Conservation (phyloP, 2,888 invertebrate species). For the Eupsilia transversa region DNA sequence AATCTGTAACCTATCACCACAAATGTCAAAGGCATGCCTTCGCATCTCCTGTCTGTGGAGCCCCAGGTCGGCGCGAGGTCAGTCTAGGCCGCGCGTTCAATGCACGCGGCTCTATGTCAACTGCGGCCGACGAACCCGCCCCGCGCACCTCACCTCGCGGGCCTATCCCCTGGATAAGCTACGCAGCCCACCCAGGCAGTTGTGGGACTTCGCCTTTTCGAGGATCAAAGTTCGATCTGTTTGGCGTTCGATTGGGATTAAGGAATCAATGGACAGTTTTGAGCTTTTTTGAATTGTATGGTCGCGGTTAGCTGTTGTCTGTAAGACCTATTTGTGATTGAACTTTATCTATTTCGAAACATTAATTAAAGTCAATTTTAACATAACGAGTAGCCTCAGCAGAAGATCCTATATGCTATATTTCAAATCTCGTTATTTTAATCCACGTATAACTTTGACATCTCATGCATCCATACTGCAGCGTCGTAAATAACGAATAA, state of each 20-base stretch:
- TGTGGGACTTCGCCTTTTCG: constrained; percentile 67
- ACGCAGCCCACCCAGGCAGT: constrained; percentile 78
- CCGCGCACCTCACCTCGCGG: constrained; percentile 57
- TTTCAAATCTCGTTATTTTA: constrained; percentile 37
- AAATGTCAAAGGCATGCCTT: constrained; percentile 11
- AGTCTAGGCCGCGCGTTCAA: constrained; percentile 86
- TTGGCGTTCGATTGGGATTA: constrained; percentile 14
- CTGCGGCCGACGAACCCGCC: constrained; percentile 80
- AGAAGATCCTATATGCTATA: constrained; percentile 22
- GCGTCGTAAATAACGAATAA: constrained; percentile 51
- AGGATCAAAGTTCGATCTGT: constrained; percentile 52
- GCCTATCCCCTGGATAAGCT: constrained; percentile 72
- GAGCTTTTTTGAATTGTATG: neutral
- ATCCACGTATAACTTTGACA: constrained; percentile 43
- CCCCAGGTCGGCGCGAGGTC: constrained; percentile 81
- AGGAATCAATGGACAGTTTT: neutral
- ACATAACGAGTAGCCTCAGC: constrained; percentile 1
- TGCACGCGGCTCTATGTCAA: constrained; percentile 85
- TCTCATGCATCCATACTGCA: constrained; percentile 52
- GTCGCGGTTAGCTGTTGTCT: neutral
- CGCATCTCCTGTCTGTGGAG: constrained; percentile 50
- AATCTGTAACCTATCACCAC: neutral
- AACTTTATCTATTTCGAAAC: constrained; percentile 1
- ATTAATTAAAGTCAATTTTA: neutral
- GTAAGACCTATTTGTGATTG: neutral